Base-by-base conservation (phyloP, 2,113 vertebrate genomes). In the Eolophus roseicapilla region DNA sequence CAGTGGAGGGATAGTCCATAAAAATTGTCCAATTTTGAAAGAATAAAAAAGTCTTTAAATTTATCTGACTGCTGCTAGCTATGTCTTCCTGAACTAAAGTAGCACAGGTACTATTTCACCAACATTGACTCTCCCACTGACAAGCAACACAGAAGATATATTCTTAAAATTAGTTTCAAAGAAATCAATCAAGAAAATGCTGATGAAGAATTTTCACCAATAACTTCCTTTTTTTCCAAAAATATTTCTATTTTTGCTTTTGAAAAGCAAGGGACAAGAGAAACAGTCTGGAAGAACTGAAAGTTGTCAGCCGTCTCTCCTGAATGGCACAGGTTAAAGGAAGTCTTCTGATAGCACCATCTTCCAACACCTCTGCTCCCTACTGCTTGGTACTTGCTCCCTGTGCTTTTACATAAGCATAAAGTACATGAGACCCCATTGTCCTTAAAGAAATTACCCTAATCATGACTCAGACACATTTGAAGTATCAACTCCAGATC, bases 151-250 rank as follows among this genome's bases (percentile, higher is more conserved):
- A 89, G 74, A 31, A 90, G 17, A 94, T 59, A 86, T 25, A 52
- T 91, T 75, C 80, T 79, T 31, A 88, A 93, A 94, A 89, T 44
- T 86, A 91, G 62, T 69, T 87, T 87, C 77, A 69, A 79, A 90
- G 67, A 86, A 93, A 96, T 93, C 3, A 0, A 90, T 89, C 65
- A 46, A 73, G 73, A 92, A 88, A 93, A 71, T 11, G 33, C 60
- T 69, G 35, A 44, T 31, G 25, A 79, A 50, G 37, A 55, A 86
- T 71, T 86, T 82, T 57, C 69, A 68, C 35, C 67, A 77, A 71
- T 74, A 89, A 43, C 41, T 80, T 28, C 57, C 46, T 84, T 50
- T 50, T 15, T 84, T 55, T 68, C 55, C 64, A 88, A 89, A 77
- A 59, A 81, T 14, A 68, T 64, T 82, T 94, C 78, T 93, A n/a